These are phyloP conservation scores for Seriola aureovittata DNA, from an alignment of 2,113 vertebrate species.

Conservation along the genomic window DNA sequence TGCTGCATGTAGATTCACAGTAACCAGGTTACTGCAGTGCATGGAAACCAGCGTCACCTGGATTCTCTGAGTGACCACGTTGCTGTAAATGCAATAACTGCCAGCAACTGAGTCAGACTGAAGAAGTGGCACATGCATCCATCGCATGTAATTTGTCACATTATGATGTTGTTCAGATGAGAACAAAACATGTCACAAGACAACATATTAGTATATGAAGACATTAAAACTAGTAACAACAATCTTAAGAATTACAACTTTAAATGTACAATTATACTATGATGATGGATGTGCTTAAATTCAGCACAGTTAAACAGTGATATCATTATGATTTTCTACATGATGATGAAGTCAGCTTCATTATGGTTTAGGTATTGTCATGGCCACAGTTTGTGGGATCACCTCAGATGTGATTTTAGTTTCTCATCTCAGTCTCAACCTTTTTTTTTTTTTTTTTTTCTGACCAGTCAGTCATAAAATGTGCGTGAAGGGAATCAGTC, in stretches of 20 bases:
- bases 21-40: neutral
- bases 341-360: neutral
- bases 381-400: neutral
- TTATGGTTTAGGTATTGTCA: neutral
- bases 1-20: too few relatives aligned
- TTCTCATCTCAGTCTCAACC: neutral
- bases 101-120: too few relatives aligned
- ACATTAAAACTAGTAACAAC: too few relatives aligned
- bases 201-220: too few relatives aligned
- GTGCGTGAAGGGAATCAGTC: neutral
- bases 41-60: neutral
- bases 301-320: neutral
- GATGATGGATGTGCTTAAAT: neutral
- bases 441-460: neutral
- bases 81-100: neutral
- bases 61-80: too few relatives aligned
- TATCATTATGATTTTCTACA: neutral
- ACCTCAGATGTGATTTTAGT: neutral
- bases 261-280: neutral
- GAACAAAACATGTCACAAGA: too few relatives aligned
- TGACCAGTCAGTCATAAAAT: neutral
- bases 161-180: too few relatives aligned
- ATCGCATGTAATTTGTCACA: too few relatives aligned
- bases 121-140: too few relatives aligned
- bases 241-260: constrained; percentile 4